Evolutionary conservation across 2,888 invertebrate species (phyloP).

Genomic region (Subacronicta megacephala): DNA sequence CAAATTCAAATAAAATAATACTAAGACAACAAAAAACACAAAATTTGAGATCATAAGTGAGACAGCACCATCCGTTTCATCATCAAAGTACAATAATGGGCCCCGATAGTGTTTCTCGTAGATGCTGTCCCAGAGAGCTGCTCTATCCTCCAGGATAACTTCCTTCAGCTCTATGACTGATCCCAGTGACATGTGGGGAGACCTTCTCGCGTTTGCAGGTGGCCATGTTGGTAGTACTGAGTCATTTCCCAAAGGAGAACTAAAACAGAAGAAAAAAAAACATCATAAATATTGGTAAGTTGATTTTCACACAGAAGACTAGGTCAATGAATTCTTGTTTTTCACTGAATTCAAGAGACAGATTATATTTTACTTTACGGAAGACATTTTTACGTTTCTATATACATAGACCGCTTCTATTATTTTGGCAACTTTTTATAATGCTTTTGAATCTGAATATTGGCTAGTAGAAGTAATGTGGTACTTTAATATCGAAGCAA

Average conservation of each 20-base stretch:
- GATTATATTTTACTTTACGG: too few relatives aligned
- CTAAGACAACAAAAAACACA: conserved; percentile 6
- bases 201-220: conserved; percentile 45
- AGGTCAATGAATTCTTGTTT: too few relatives aligned
- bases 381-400: too few relatives aligned
- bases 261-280: not conserved
- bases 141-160: conserved; percentile 51
- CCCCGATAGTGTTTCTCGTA: conserved; percentile 61
- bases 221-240: conserved; percentile 54
- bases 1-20: conserved; percentile 14
- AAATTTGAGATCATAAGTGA: conserved; percentile 18
- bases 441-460: too few relatives aligned
- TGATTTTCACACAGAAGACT: too few relatives aligned
- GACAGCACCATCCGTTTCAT: conserved; percentile 3
- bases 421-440: too few relatives aligned
- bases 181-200: conserved; percentile 66
- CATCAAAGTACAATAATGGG: conserved; percentile 48
- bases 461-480: too few relatives aligned
- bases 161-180: conserved; percentile 43
- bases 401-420: too few relatives aligned
- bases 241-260: not conserved
- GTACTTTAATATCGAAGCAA: too few relatives aligned
- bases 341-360: too few relatives aligned
- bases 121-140: conserved; percentile 65
- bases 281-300: too few relatives aligned